A percentile compares a stretch with the other conserved stretches of the same genome.
Conservation (phyloP, 2,888 invertebrate genomes). For the Zaprionus obscuricornis region DNA sequence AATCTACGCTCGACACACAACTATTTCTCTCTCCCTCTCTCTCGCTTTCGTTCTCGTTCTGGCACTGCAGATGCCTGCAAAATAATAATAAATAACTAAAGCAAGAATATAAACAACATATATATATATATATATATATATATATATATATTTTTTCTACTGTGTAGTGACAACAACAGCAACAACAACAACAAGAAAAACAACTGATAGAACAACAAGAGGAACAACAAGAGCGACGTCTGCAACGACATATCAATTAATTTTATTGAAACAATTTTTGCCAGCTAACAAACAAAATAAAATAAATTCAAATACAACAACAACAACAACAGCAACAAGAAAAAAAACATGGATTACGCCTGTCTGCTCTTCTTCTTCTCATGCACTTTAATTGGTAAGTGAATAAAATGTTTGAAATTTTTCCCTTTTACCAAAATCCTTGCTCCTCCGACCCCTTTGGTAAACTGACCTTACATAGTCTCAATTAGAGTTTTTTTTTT, state of each 20-base stretch:
- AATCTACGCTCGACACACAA: slow-evolving; percentile 30
- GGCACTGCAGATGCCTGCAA: slow-evolving; percentile 22
- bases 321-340: slow-evolving; percentile 8
- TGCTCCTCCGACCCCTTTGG: neutral
- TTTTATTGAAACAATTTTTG: slow-evolving; percentile 44
- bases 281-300: slow-evolving; percentile 4
- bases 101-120: neutral
- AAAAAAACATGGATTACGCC: slow-evolving; percentile 66
- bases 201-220: slow-evolving; percentile 31
- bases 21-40: too few relatives aligned
- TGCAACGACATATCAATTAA: slow-evolving; percentile 57
- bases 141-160: slow-evolving; percentile 13
- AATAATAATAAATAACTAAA: slow-evolving; percentile 35
- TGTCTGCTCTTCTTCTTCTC: slow-evolving; percentile 58
- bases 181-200: slow-evolving; percentile 8
- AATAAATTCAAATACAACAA: slow-evolving; percentile 8
- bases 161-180: slow-evolving; percentile 30
- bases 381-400: slow-evolving; percentile 68
- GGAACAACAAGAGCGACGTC: slow-evolving; percentile 18
- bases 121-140: slow-evolving; percentile 6
- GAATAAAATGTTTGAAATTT: slow-evolving; percentile 9
- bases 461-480: too few relatives aligned
- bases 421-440: too few relatives aligned
- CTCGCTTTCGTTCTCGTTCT: too few relatives aligned
- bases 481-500: slow-evolving; percentile 7